A percentile compares a stretch with the other conserved stretches of the same genome.
Evolutionary conservation across 2,113 vertebrate species (phyloP).

Genomic region (Tychaedon coryphoeus): DNA sequence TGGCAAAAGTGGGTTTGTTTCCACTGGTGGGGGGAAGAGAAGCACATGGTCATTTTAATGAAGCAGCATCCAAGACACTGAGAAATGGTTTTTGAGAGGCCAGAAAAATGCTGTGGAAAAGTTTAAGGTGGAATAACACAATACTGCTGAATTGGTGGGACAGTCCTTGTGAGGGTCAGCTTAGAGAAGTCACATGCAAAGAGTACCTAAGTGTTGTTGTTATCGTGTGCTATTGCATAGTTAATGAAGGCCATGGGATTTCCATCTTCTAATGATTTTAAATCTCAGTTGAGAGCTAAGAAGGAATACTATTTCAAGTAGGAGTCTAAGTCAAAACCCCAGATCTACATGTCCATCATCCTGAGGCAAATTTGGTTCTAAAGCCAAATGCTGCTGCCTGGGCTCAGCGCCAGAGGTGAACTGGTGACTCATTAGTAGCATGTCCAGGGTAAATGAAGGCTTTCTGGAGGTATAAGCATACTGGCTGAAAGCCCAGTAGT

Average conservation of each 20-base stretch:
- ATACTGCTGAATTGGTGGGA: not conserved
- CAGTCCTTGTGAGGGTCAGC: not conserved
- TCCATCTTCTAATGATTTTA: not conserved
- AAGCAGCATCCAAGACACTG: not conserved
- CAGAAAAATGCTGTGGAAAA: not conserved
- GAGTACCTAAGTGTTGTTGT: not conserved
- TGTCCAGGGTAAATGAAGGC: not conserved
- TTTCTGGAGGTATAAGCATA: not conserved
- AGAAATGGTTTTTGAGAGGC: not conserved
- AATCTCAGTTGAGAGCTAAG: not conserved
- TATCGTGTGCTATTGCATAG: fast-evolving
- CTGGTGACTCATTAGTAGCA: not conserved
- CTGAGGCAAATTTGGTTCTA: not conserved
- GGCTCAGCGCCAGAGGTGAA: not conserved
- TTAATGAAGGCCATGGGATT: not conserved
- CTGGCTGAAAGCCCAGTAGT: not conserved
- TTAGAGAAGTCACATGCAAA: not conserved
- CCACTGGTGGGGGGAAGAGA: not conserved
- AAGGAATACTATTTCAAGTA: not conserved
- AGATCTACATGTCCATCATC: not conserved
- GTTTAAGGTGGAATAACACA: fast-evolving
- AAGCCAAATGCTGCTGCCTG: not conserved
- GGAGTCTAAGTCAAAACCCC: not conserved
- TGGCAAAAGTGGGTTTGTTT: not conserved
- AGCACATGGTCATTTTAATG: not conserved